phyloP scores from a whole-genome alignment of 1,140 invertebrate genomes.

The Orchestia grillus region DNA sequence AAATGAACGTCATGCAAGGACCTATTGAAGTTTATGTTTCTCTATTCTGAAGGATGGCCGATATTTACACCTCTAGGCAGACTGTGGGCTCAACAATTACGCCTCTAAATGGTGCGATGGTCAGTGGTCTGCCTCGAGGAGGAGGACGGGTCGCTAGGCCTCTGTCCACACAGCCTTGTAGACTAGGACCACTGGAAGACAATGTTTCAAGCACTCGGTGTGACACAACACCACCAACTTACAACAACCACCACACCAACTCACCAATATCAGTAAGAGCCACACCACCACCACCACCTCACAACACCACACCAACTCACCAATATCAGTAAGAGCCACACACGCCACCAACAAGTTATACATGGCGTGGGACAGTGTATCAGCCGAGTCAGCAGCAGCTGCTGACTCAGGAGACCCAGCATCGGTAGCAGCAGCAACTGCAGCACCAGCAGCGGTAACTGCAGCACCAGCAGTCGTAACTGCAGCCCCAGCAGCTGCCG shows the following conservation, averaged over 20 bases:
- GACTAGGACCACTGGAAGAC: background rate
- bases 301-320: background rate
- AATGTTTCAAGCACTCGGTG: background rate
- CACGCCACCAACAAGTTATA: constrained; percentile 40
- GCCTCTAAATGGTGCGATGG: too few relatives aligned
- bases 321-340: background rate
- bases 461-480: background rate
- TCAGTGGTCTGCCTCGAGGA: background rate
- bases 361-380: constrained; percentile 2
- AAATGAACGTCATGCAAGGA: too few relatives aligned
- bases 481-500: background rate
- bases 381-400: background rate
- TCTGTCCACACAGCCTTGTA: background rate
- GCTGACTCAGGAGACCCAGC: background rate
- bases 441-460: background rate
- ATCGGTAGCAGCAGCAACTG: background rate
- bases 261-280: background rate
- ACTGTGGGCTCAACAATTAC: too few relatives aligned
- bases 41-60: too few relatives aligned
- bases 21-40: too few relatives aligned
- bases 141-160: background rate
- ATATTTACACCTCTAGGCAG: too few relatives aligned
- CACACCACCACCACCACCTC: background rate
- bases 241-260: background rate
- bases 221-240: background rate